A percentile compares a stretch with the other conserved stretches of the same genome.
These are phyloP conservation scores for Platyura marginata DNA, from an alignment of 1,140 invertebrate species.

Conservation along the genomic window DNA sequence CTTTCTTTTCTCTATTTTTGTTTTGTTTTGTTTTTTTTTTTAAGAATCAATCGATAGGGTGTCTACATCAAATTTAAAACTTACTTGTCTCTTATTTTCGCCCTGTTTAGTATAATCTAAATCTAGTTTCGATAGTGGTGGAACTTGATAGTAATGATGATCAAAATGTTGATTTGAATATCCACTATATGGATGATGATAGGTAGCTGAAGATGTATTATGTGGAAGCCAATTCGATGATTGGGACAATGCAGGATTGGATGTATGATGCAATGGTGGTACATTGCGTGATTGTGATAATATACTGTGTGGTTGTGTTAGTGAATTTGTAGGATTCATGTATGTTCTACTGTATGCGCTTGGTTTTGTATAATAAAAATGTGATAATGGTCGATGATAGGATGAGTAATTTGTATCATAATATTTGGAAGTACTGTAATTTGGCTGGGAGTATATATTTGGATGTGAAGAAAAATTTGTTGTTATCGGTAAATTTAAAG, in stretches of 20 bases:
- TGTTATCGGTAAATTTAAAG: conserved; percentile 18
- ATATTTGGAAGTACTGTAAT: too few species aligned
- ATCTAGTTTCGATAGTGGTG: conserved; percentile 25
- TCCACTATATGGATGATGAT: conserved; percentile 2
- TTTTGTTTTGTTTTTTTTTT: conserved; percentile 3
- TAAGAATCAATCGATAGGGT: conserved; percentile 25
- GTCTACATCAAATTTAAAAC: conserved; percentile 28
- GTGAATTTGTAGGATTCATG: not conserved
- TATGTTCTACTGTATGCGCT: not conserved
- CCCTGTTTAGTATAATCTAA: conserved; percentile 26
- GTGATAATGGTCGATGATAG: too few species aligned
- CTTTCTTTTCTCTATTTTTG: not conserved
- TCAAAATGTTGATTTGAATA: conserved; percentile 5
- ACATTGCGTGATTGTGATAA: not conserved
- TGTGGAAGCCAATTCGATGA: conserved; percentile 5
- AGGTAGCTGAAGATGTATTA: not conserved
- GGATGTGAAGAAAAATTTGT: conserved; percentile 22
- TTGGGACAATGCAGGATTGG: conserved; percentile 23
- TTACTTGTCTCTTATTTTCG: conserved; percentile 27
- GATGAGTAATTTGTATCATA: too few species aligned
- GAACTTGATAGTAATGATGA: conserved; percentile 6
- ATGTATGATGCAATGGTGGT: conserved; percentile 18
- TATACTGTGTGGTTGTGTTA: not conserved
- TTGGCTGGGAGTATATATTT: conserved; percentile 13
- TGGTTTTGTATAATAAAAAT: too few species aligned